Conservation (phyloP, 1,140 invertebrate genomes). For the Glossosoma conforme region DNA sequence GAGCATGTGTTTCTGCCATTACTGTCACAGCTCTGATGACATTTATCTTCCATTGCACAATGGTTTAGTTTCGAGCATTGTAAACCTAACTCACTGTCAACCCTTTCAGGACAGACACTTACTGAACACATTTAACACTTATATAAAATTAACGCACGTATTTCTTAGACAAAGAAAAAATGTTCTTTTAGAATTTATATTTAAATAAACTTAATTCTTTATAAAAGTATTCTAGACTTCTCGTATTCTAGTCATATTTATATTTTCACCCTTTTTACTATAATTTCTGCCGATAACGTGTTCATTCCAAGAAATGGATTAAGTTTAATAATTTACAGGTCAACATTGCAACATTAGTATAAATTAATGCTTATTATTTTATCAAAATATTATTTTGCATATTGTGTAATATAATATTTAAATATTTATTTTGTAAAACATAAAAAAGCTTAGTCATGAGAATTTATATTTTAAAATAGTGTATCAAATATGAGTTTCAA, state of each 20-base stretch:
- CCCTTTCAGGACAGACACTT: no score
- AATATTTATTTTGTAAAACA: not conserved
- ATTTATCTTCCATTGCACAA: constrained; percentile 29
- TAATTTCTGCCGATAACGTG: no score
- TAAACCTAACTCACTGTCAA: no score
- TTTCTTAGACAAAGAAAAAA: no score
- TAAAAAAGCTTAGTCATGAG: not conserved
- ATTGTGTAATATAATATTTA: not conserved
- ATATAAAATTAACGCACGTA: no score
- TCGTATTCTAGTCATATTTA: no score
- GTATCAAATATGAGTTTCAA: not conserved
- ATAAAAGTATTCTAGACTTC: no score
- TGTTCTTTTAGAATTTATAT: no score
- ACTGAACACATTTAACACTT: no score
- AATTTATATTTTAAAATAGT: not conserved
- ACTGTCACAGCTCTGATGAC: constrained; percentile 20
- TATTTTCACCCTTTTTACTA: no score
- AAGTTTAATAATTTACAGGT: not conserved
- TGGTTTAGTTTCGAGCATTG: not conserved
- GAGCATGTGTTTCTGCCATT: constrained; percentile 30
- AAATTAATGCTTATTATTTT: not conserved
- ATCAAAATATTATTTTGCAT: not conserved
- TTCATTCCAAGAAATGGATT: no score
- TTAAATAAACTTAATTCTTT: no score
- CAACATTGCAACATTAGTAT: not conserved